These are phyloP conservation scores for Batillaria attramentaria DNA, from an alignment of 1,140 invertebrate species.

Conservation along the genomic window DNA sequence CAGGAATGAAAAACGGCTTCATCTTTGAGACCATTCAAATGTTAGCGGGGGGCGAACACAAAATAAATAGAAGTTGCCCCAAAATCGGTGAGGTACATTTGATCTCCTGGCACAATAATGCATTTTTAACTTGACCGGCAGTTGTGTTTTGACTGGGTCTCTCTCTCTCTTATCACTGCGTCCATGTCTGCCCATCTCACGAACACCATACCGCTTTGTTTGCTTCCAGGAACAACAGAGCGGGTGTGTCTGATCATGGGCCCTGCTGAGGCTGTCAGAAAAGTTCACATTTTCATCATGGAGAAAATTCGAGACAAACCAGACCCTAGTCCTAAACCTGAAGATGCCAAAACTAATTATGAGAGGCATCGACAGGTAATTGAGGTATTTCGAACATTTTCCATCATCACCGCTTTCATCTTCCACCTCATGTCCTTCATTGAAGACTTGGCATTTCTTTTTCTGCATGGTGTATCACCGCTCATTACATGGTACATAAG, in stretches of 20 bases:
- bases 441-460: slow-evolving; percentile 37
- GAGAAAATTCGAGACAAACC: slow-evolving; percentile 98
- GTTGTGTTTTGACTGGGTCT: too few relatives aligned
- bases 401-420: slow-evolving; percentile 42
- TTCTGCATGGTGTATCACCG: slow-evolving; percentile 31
- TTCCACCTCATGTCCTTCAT: slow-evolving; percentile 29
- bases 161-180: too few relatives aligned
- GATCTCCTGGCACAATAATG: too few relatives aligned
- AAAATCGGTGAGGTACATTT: too few relatives aligned
- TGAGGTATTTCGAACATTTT: slow-evolving; percentile 48
- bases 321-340: slow-evolving; percentile 86
- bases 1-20: too few relatives aligned
- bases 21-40: too few relatives aligned
- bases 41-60: too few relatives aligned
- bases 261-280: slow-evolving; percentile 91
- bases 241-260: slow-evolving; percentile 97
- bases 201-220: slow-evolving; percentile 20
- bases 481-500: too few relatives aligned
- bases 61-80: too few relatives aligned
- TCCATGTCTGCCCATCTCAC: too few relatives aligned
- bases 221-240: slow-evolving; percentile 91
- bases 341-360: slow-evolving; percentile 70
- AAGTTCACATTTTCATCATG: slow-evolving; percentile 96
- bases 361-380: slow-evolving; percentile 77
- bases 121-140: too few relatives aligned